Conservation (phyloP, 2,888 invertebrate genomes). For the Meteorus colon region DNA sequence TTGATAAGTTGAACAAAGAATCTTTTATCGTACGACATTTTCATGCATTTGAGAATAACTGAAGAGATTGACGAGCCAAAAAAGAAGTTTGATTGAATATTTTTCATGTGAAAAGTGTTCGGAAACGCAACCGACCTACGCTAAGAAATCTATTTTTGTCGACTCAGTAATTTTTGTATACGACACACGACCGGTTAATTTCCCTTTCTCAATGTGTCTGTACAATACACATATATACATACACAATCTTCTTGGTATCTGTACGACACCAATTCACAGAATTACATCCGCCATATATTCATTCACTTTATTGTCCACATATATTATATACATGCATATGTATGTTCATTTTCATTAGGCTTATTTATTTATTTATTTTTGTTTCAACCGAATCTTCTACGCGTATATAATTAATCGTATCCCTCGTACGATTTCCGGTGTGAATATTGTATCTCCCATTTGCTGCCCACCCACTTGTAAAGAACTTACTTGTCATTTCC, state of each 20-base stretch:
- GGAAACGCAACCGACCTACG: conserved; percentile 53
- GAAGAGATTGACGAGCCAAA: not conserved
- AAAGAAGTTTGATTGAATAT: not conserved
- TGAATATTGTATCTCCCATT: conserved; percentile 36
- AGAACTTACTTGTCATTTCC: conserved; percentile 58
- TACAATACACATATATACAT: not conserved
- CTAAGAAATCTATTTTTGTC: conserved; percentile 53
- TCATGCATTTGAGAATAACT: not conserved
- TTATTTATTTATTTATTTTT: conserved; percentile 14
- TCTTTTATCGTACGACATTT: not conserved
- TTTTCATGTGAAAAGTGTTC: not conserved
- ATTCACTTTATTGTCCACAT: not conserved
- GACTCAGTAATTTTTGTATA: conserved; percentile 26
- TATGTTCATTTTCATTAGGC: conserved; percentile 5
- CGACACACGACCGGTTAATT: conserved; percentile 12
- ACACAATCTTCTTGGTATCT: not conserved
- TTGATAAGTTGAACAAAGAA: conserved; percentile 11
- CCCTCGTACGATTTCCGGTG: conserved; percentile 57
- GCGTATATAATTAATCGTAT: conserved; percentile 36
- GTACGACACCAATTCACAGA: not conserved
- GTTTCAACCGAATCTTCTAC: not conserved
- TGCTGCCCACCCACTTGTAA: conserved; percentile 43
- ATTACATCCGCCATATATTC: conserved; percentile 7
- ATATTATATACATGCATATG: not conserved
- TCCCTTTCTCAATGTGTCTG: conserved; percentile 12